Percentiles rank a stretch among this genome's conserved stretches.
Evolutionary conservation across 2,113 vertebrate genomes (phyloP).

Genomic region (Takifugu flavidus): DNA sequence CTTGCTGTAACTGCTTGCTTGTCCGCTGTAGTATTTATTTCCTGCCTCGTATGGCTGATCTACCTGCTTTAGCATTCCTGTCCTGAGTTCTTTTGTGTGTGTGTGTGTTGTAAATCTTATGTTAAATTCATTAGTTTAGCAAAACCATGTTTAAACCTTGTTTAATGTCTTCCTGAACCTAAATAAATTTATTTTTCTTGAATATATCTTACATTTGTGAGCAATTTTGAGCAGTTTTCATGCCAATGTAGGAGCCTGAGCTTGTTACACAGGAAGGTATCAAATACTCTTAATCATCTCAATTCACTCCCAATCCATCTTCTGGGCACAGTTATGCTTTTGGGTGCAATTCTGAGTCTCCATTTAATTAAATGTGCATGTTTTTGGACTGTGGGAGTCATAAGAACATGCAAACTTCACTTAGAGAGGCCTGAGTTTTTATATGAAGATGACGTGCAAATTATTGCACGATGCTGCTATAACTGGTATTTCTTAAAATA

Average conservation of each 20-base stretch:
- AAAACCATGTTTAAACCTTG: slow-evolving; percentile 60
- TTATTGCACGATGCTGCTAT: no score
- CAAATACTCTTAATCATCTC: no score
- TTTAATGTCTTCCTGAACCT: slow-evolving; percentile 60
- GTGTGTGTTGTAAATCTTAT: slow-evolving; percentile 21
- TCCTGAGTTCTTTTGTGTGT: slow-evolving; percentile 14
- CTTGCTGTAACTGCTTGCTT: slow-evolving; percentile 54
- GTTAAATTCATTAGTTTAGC: slow-evolving; percentile 35
- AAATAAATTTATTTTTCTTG: slow-evolving; percentile 62
- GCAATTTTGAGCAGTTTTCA: not conserved
- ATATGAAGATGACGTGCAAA: not conserved
- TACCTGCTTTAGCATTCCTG: slow-evolving; percentile 56
- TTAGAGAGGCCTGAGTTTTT: not conserved
- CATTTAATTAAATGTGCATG: no score
- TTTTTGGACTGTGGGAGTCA: no score
- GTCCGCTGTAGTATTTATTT: slow-evolving; percentile 49
- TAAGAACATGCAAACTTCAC: no score
- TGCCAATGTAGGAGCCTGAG: no score
- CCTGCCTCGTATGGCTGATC: slow-evolving; percentile 47
- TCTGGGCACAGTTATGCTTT: no score
- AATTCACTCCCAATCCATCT: no score
- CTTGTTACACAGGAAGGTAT: no score
- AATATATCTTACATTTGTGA: slow-evolving; percentile 1
- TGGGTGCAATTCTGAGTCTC: no score
- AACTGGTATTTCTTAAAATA: no score